Evolutionary conservation across 2,888 invertebrate species (phyloP).

Genomic region (Polyommatus icarus): DNA sequence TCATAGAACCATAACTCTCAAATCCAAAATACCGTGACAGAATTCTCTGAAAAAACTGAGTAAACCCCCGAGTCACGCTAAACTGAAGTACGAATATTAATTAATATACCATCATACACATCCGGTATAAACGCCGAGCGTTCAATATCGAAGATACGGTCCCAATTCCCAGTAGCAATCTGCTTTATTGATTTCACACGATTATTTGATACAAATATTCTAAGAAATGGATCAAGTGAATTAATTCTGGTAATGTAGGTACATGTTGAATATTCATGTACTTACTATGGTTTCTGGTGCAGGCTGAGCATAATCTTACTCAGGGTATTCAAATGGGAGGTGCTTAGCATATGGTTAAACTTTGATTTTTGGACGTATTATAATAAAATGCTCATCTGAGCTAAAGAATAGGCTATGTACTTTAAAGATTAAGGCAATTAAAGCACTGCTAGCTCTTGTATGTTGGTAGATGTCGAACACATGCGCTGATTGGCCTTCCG

Average conservation of each 20-base stretch:
- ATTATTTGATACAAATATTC: conserved; percentile 12
- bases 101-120: background rate
- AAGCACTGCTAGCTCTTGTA: too few relatives aligned
- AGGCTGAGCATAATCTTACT: background rate
- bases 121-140: background rate
- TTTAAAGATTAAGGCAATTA: too few relatives aligned
- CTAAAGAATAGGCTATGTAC: too few relatives aligned
- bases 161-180: conserved; percentile 23
- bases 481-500: too few relatives aligned
- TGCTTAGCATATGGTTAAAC: too few relatives aligned
- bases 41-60: background rate
- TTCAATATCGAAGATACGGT: conserved; percentile 17
- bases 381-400: too few relatives aligned
- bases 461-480: too few relatives aligned
- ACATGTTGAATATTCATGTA: background rate
- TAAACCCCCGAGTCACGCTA: background rate
- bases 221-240: background rate
- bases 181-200: conserved; percentile 24
- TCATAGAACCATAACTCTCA: too few relatives aligned
- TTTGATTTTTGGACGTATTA: too few relatives aligned
- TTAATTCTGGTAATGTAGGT: background rate
- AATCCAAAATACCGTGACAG: background rate
- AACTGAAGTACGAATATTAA: background rate
- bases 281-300: background rate
- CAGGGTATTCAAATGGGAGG: too few relatives aligned